Evolutionary conservation across 2,797 vertebrate genomes (phyloP).

Genomic region (Artibeus lituratus): DNA sequence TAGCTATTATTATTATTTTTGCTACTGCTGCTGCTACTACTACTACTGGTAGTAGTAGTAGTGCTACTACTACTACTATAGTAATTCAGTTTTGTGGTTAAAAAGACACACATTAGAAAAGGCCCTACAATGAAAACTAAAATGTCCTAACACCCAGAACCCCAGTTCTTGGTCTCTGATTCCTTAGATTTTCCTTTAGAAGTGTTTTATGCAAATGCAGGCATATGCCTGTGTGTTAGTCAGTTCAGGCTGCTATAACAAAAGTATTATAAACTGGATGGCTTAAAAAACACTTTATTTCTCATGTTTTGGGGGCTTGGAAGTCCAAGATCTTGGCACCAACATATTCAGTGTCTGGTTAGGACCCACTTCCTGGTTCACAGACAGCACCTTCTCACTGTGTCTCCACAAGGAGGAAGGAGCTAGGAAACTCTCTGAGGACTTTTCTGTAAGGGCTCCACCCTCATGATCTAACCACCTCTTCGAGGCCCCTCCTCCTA

Average conservation of each 20-base stretch:
- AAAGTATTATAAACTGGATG: background rate
- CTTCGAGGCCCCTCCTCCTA: background rate
- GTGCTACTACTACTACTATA: background rate
- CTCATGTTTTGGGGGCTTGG: background rate
- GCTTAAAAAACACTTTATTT: background rate
- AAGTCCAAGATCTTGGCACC: background rate
- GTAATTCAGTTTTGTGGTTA: background rate
- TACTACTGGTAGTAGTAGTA: too few species aligned
- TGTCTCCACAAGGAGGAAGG: background rate
- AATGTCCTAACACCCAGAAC: too few species aligned
- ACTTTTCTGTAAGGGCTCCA: background rate
- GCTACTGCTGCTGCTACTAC: background rate
- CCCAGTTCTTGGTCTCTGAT: background rate
- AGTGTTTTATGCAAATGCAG: background rate
- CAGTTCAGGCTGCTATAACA: background rate
- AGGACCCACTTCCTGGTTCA: background rate
- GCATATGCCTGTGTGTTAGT: background rate
- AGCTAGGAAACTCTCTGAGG: accelerated
- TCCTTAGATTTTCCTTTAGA: background rate
- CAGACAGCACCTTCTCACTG: background rate
- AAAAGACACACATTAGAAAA: background rate
- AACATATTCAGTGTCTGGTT: background rate
- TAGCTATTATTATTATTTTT: background rate
- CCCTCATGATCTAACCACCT: background rate
- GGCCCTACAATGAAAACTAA: background rate